These are phyloP conservation scores for Eupeodes luniger DNA, from an alignment of 2,888 invertebrate genomes.

Conservation along the genomic window DNA sequence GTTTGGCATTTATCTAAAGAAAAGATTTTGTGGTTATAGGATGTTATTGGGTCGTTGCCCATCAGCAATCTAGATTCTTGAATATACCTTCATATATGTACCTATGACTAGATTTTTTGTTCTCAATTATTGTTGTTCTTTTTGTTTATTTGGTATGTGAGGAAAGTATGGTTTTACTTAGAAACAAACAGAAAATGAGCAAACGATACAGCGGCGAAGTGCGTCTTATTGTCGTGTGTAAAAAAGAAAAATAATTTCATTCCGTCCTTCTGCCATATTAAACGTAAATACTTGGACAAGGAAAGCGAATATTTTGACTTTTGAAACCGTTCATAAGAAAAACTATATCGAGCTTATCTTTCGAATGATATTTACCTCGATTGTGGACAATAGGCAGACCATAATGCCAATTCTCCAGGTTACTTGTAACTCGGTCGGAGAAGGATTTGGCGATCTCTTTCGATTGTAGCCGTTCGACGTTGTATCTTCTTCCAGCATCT, in stretches of 20 bases:
- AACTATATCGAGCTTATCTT: too few species aligned
- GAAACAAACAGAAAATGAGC: not conserved
- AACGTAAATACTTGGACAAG: too few species aligned
- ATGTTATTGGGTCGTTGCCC: not conserved
- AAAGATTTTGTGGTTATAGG: not conserved
- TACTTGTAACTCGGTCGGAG: too few species aligned
- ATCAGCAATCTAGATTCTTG: not conserved
- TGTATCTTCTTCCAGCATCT: too few species aligned
- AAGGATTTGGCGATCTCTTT: too few species aligned
- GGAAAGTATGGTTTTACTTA: not conserved
- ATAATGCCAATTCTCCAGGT: too few species aligned
- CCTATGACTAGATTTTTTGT: not conserved
- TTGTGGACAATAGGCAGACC: too few species aligned
- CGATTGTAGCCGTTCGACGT: too few species aligned
- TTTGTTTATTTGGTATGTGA: constrained; percentile 27
- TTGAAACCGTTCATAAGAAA: too few species aligned
- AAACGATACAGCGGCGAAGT: constrained; percentile 4
- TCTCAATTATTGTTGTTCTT: not conserved
- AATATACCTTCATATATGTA: not conserved
- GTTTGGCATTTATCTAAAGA: constrained; percentile 30
- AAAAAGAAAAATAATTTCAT: not conserved
- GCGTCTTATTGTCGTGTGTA: not conserved
- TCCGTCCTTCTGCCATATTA: too few species aligned
- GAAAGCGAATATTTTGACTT: too few species aligned
- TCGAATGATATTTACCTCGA: too few species aligned